Base-by-base conservation (phyloP, 2,113 vertebrate species). In the Ammodytes dubius region DNA sequence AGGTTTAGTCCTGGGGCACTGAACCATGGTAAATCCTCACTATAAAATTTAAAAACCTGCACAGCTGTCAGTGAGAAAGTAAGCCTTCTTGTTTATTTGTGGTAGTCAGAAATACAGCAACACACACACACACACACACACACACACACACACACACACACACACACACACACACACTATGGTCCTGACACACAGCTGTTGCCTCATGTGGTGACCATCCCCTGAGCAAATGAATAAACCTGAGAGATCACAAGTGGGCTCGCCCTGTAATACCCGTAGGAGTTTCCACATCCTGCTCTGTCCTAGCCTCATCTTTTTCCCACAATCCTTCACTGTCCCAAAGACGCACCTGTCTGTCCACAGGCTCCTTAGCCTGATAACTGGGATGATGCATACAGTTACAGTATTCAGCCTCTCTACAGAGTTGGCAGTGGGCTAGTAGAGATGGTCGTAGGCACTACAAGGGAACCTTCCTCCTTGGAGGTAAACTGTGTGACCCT, bases 391-490 rank as follows among this genome's bases (percentile, higher is more conserved):
- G 80, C 69, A 74, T 79, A 89, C 76, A 70, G 70, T 64, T 47
- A 72, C 35, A 53, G 49, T 66, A 42, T 77, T 88, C 76, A 27
- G 27, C 86, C 73, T 82, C 86, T 90, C 83, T 88, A 82, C 74
- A 80, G 71, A 73, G 77, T 79, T 92, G 93, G 92, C 92, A 93
- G 93, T 93, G 86, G 90, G 88, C 74, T 76, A 84, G 81, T 84
- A 85, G 84, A 89, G 85, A 88, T 67, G 86, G 82, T 75, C 77
- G 53, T 89, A 93, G 92, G 92, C 92, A 93, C 92, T 90, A 89
- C 86, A 85, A 91, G 87, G 83, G 90, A 84, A 66, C 84, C 86
- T 74, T 88, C 76, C 77, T 79, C 65, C 72, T 13, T 83, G 84
- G 87, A 92, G 88, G 88, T 91, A 89, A 89, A 92, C 83, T 81